phyloP scores from a whole-genome alignment of 1,140 invertebrate genomes.

The Musca domestica region DNA sequence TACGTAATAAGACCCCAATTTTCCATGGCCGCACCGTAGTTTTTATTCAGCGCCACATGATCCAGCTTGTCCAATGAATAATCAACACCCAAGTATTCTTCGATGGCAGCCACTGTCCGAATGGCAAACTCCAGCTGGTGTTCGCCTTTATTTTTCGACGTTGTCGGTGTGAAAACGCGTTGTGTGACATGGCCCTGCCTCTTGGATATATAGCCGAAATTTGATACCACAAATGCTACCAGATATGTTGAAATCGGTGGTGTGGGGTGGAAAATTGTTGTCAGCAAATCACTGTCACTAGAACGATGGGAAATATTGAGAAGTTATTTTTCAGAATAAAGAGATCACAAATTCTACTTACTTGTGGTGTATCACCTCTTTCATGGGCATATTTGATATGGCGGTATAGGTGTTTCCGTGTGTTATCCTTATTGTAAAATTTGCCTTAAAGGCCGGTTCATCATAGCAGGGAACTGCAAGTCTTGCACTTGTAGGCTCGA shows the following conservation, averaged over 20 bases:
- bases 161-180: slow-evolving; percentile 62
- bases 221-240: slow-evolving; percentile 72
- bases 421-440: slow-evolving; percentile 64
- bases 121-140: slow-evolving; percentile 60
- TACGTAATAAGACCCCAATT: slow-evolving; percentile 83
- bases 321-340: not conserved
- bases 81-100: slow-evolving; percentile 56
- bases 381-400: slow-evolving; percentile 61
- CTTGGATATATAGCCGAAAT: slow-evolving; percentile 54
- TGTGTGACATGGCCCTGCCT: slow-evolving; percentile 50
- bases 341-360: slow-evolving; percentile 15
- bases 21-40: slow-evolving; percentile 78
- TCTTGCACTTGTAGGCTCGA: slow-evolving; percentile 76
- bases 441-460: slow-evolving; percentile 78
- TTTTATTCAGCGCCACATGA: slow-evolving; percentile 75
- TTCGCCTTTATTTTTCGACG: slow-evolving; percentile 57
- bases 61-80: slow-evolving; percentile 61
- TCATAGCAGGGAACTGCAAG: slow-evolving; percentile 87
- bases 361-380: slow-evolving; percentile 15
- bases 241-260: slow-evolving; percentile 75
- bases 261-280: slow-evolving; percentile 56
- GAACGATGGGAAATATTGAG: not conserved
- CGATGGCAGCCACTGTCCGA: slow-evolving; percentile 57
- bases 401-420: slow-evolving; percentile 56
- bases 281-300: slow-evolving; percentile 33